These are phyloP conservation scores for Drosophila pandora DNA, from an alignment of 1,140 invertebrate species.

Conservation along the genomic window DNA sequence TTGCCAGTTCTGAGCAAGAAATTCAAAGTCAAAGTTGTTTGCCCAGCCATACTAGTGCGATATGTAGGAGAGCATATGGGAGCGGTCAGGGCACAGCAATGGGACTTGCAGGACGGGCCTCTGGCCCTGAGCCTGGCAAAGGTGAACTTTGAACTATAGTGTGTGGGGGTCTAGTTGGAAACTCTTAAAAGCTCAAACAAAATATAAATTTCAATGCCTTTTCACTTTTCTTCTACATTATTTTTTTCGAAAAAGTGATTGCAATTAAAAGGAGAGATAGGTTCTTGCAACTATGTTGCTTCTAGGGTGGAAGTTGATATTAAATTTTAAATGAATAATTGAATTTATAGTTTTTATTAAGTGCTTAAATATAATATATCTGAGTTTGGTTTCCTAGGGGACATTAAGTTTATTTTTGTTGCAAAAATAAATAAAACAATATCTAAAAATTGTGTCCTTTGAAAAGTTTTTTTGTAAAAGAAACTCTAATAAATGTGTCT, in stretches of 20 bases:
- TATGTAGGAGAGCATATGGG: constrained; percentile 2
- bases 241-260: background rate
- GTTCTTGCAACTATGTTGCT: background rate
- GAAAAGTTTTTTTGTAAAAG: too few species aligned
- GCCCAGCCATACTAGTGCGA: constrained; percentile 7
- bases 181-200: constrained; percentile 6
- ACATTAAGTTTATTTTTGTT: too few species aligned
- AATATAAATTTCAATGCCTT: constrained; percentile 26
- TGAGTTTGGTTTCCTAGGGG: too few species aligned
- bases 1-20: constrained; percentile 40
- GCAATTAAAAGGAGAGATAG: constrained; percentile 4
- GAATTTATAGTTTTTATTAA: background rate
- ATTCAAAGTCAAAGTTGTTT: constrained; percentile 77
- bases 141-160: constrained; percentile 7
- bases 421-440: too few species aligned
- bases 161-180: constrained; percentile 2
- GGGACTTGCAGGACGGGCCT: constrained; percentile 5
- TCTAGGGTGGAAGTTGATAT: background rate
- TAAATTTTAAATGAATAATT: constrained; percentile 16
- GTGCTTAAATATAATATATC: too few species aligned
- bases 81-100: constrained; percentile 3
- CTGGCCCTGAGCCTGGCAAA: constrained; percentile 5
- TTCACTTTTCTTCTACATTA: background rate
- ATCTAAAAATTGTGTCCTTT: too few species aligned
- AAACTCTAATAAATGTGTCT: too few species aligned